phyloP scores from a whole-genome alignment of 2,888 invertebrate species.

The Cetonia aurata region DNA sequence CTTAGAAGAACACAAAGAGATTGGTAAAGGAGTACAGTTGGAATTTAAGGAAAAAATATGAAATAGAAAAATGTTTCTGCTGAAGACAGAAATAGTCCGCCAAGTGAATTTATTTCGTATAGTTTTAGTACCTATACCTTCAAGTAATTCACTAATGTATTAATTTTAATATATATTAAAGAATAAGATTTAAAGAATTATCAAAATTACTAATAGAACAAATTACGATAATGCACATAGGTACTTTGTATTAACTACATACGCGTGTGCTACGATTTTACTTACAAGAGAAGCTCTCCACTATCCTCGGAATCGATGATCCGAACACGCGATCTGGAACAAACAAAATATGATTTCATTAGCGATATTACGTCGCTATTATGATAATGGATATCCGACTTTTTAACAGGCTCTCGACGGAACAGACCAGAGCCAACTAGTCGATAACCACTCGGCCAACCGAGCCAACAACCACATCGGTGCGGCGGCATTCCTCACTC shows the following conservation, averaged over 20 bases:
- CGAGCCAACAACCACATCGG: neutral
- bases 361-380: conserved; percentile 53
- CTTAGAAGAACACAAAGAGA: too few relatives aligned
- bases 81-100: too few relatives aligned
- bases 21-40: too few relatives aligned
- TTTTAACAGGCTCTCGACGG: conserved; percentile 34
- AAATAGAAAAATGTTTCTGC: too few relatives aligned
- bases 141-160: too few relatives aligned
- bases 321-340: conserved; percentile 52
- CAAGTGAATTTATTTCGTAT: too few relatives aligned
- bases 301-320: conserved; percentile 42
- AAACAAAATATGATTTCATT: conserved; percentile 56
- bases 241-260: neutral
- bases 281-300: conserved; percentile 1
- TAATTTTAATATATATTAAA: too few relatives aligned
- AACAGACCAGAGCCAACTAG: conserved; percentile 2
- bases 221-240: too few relatives aligned
- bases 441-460: neutral
- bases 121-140: too few relatives aligned
- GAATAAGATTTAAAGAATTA: too few relatives aligned
- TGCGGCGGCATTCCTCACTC: conserved; percentile 2
- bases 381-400: conserved; percentile 49
- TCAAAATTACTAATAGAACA: too few relatives aligned
- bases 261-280: neutral
- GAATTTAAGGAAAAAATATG: too few relatives aligned